Conservation (phyloP, 2,113 vertebrate genomes). For the Hemiprocne comata region DNA sequence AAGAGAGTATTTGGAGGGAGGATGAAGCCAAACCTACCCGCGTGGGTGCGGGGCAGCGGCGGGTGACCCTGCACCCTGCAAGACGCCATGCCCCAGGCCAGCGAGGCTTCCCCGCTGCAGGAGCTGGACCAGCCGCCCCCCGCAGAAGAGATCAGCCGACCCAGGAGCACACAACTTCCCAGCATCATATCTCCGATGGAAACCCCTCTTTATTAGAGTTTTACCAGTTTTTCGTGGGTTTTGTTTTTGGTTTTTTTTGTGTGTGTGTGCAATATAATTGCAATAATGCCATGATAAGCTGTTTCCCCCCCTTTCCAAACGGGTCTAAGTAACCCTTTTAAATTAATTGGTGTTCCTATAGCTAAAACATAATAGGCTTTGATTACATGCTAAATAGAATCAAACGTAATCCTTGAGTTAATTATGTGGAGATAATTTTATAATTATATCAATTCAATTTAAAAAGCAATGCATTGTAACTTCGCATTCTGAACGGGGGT, state of each 20-base stretch:
- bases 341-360: constrained; percentile 83
- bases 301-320: constrained; percentile 27
- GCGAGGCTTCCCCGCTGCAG: not conserved
- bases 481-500: constrained; percentile 65
- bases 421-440: constrained; percentile 86
- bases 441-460: constrained; percentile 85
- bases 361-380: constrained; percentile 84
- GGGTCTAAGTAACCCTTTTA: constrained; percentile 75
- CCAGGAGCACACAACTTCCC: not conserved
- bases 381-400: constrained; percentile 84
- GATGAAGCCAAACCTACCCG: not conserved
- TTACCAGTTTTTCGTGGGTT: not conserved
- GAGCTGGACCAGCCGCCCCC: not conserved
- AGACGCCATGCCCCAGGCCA: not conserved
- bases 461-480: constrained; percentile 76
- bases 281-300: not conserved
- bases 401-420: constrained; percentile 84
- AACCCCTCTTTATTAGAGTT: not conserved
- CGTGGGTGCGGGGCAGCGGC: not conserved
- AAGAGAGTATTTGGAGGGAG: not conserved
- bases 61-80: not conserved
- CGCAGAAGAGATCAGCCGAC: not conserved
- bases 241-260: too few species aligned
- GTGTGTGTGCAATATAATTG: not conserved
- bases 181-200: not conserved